A percentile compares a stretch with the other conserved stretches of the same genome.
Evolutionary conservation across 92 coral and sea anemone species (phyloP).

Genomic region (Epizoanthus stellaris): DNA sequence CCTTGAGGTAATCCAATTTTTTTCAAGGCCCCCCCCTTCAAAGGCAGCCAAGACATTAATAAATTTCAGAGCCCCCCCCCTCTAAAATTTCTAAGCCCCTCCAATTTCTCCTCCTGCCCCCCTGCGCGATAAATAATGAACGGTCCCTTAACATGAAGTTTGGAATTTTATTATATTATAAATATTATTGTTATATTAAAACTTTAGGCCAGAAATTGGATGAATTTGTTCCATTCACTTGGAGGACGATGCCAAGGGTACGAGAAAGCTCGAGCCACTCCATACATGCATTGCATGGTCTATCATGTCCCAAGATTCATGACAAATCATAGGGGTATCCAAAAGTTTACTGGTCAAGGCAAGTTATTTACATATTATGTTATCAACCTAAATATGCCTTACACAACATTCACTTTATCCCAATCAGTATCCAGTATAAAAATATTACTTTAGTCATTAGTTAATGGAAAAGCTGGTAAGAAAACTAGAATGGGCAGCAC

Average conservation of each 20-base stretch:
- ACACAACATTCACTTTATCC: neutral
- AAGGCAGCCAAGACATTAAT: too few relatives aligned
- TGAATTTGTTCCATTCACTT: constrained; percentile 48
- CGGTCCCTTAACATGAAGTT: neutral
- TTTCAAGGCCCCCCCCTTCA: too few relatives aligned
- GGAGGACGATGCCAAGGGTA: constrained; percentile 47
- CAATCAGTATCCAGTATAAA: neutral
- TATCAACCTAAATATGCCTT: neutral
- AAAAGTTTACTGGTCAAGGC: constrained; percentile 75
- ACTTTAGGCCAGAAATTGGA: constrained; percentile 38
- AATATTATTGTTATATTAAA: neutral
- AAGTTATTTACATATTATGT: neutral
- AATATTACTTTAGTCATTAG: neutral
- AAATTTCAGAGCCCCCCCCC: too few relatives aligned
- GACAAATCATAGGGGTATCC: constrained; percentile 54
- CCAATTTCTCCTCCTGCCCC: too few relatives aligned
- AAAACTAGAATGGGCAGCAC: neutral
- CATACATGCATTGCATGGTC: constrained; percentile 71
- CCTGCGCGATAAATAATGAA: too few relatives aligned
- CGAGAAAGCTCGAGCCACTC: constrained; percentile 51
- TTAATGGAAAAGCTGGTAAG: neutral
- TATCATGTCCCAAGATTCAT: constrained; percentile 67
- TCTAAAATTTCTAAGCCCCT: too few relatives aligned
- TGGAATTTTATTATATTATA: constrained; percentile 1
- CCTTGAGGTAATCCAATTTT: too few relatives aligned